These are phyloP conservation scores for Caenorhabditis inopinata DNA, from an alignment of 1,140 invertebrate species.

Conservation along the genomic window DNA sequence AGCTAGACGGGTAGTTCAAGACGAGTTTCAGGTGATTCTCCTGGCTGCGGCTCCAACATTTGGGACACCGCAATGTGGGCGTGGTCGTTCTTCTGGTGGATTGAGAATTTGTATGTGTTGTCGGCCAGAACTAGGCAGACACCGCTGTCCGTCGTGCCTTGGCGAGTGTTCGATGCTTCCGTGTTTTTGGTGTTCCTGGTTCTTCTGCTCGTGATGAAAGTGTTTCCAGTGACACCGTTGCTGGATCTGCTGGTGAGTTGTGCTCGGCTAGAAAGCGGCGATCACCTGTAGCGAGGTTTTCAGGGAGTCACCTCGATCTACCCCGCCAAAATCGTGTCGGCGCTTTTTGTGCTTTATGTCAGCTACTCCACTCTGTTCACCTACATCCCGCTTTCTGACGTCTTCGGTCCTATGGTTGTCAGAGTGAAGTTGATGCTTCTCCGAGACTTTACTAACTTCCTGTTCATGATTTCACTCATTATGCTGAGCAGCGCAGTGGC, in stretches of 20 bases:
- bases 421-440: constrained; percentile 62
- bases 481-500: constrained; percentile 57
- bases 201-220: constrained; percentile 35
- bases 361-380: constrained; percentile 62
- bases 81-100: constrained; percentile 59
- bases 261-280: too few relatives aligned
- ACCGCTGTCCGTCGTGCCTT: constrained; percentile 33
- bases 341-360: constrained; percentile 61
- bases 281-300: not conserved
- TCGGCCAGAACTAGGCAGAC: constrained; percentile 44
- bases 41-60: constrained; percentile 53
- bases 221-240: not conserved
- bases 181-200: constrained; percentile 42
- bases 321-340: constrained; percentile 44
- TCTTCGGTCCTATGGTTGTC: constrained; percentile 59
- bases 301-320: constrained; percentile 43
- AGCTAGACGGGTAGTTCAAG: not conserved
- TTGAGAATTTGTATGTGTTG: constrained; percentile 56
- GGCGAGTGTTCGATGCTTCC: constrained; percentile 42
- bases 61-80: constrained; percentile 57
- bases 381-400: constrained; percentile 58
- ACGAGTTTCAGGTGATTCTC: constrained; percentile 54
- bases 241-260: constrained; percentile 12
- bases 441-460: constrained; percentile 59
- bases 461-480: constrained; percentile 56